A percentile compares a stretch with the other conserved stretches of the same genome.
Conservation (phyloP, 2,888 invertebrate genomes). For the Drosophila paracracens region DNA sequence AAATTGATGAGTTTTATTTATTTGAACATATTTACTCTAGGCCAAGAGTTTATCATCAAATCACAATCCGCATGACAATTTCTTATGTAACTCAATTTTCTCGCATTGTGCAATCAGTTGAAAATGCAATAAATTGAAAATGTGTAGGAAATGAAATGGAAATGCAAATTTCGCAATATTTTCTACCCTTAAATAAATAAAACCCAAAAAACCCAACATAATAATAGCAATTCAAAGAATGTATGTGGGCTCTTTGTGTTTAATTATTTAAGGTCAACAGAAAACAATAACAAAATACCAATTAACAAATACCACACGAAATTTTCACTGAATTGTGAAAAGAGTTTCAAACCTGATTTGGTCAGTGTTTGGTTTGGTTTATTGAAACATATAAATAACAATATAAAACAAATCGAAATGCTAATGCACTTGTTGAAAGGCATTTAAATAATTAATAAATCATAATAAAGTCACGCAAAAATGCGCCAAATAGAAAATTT, state of each 20-base stretch:
- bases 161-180: background rate
- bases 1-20: background rate
- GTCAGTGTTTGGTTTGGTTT: constrained; percentile 5
- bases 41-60: background rate
- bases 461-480: constrained; percentile 50
- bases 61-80: background rate
- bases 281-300: no score
- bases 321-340: background rate
- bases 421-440: constrained; percentile 33
- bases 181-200: constrained; percentile 3
- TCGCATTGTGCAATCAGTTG: background rate
- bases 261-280: constrained; percentile 8
- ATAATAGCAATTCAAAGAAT: constrained; percentile 4
- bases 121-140: constrained; percentile 5
- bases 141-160: background rate
- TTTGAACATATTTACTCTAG: background rate
- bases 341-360: constrained; percentile 21
- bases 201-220: constrained; percentile 2
- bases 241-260: background rate
- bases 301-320: no score
- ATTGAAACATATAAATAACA: constrained; percentile 9
- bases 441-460: constrained; percentile 62
- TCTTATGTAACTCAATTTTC: background rate
- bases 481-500: constrained; percentile 20
- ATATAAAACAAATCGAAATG: constrained; percentile 39